These are phyloP conservation scores for Colletes gigas DNA, from an alignment of 1,140 invertebrate genomes.

Conservation along the genomic window DNA sequence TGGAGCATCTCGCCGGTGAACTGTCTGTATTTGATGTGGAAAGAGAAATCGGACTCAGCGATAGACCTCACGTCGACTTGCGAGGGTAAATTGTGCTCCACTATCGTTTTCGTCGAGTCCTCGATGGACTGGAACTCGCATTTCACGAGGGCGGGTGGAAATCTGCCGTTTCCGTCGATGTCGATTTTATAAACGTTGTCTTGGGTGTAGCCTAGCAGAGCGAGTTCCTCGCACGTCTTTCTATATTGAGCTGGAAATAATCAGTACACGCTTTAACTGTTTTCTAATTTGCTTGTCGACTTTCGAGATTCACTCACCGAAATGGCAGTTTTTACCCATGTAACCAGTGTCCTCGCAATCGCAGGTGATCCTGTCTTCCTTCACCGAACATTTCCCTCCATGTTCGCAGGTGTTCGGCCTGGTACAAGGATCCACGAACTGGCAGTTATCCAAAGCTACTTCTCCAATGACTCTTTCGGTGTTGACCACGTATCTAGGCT, in stretches of 20 bases:
- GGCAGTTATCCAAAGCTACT: conserved; percentile 94
- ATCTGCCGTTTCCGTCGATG: conserved; percentile 95
- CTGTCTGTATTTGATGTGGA: conserved; percentile 92
- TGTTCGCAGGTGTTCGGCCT: conserved; percentile 95
- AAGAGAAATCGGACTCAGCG: conserved; percentile 89
- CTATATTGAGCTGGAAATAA: conserved; percentile 87
- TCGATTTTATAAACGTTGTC: conserved; percentile 95
- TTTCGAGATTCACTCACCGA: conserved; percentile 82
- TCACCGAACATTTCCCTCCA: conserved; percentile 92
- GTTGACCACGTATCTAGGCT: conserved; percentile 89
- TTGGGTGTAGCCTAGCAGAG: conserved; percentile 90
- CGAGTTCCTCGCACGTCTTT: conserved; percentile 95
- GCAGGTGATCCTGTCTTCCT: conserved; percentile 92
- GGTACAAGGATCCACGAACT: conserved; percentile 93
- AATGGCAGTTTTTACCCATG: conserved; percentile 96
- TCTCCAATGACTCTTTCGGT: conserved; percentile 91
- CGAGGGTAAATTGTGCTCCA: conserved; percentile 95
- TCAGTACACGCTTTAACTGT: neutral
- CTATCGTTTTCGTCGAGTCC: conserved; percentile 93
- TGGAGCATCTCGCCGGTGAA: conserved; percentile 95
- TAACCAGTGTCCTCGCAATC: conserved; percentile 93
- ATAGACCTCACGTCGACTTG: conserved; percentile 92
- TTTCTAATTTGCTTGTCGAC: neutral
- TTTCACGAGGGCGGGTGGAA: conserved; percentile 93
- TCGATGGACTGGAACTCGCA: conserved; percentile 94